A percentile compares a stretch with the other conserved stretches of the same genome.
Conservation (phyloP, 2,113 vertebrate genomes). For the Ursus arctos region DNA sequence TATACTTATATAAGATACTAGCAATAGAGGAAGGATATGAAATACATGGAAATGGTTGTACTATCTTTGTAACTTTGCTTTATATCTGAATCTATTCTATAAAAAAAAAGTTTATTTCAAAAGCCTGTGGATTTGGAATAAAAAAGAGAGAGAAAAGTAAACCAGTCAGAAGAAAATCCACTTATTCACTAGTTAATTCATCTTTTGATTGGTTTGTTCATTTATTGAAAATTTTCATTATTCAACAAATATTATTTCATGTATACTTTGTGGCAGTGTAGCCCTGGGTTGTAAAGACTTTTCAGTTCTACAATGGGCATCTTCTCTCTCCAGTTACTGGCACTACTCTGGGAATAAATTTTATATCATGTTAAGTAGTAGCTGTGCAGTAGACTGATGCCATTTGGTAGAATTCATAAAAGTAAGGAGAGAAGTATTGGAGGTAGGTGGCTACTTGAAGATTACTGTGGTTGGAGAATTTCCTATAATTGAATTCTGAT, state of each 20-base stretch:
- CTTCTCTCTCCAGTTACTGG: background rate
- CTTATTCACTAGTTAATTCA: background rate
- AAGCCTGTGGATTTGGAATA: background rate
- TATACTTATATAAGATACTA: background rate
- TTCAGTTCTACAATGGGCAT: background rate
- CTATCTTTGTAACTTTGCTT: background rate
- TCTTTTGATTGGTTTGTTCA: background rate
- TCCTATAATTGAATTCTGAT: background rate
- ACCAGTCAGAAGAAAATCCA: background rate
- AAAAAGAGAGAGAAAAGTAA: background rate
- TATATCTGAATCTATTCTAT: conserved; percentile 8
- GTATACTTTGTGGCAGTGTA: background rate
- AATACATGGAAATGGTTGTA: background rate
- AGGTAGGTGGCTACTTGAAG: background rate
- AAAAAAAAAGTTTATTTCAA: conserved; percentile 24
- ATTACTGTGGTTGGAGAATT: background rate
- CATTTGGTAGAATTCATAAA: background rate
- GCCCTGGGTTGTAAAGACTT: background rate
- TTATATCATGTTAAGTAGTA: background rate
- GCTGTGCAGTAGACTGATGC: background rate
- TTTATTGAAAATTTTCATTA: background rate
- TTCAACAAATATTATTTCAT: background rate
- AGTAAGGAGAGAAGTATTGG: background rate
- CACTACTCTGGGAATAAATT: background rate
- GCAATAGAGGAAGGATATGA: background rate